A percentile compares a stretch with the other conserved stretches of the same genome.
Conservation (phyloP, 2,113 vertebrate species). For the Siniperca chuatsi region DNA sequence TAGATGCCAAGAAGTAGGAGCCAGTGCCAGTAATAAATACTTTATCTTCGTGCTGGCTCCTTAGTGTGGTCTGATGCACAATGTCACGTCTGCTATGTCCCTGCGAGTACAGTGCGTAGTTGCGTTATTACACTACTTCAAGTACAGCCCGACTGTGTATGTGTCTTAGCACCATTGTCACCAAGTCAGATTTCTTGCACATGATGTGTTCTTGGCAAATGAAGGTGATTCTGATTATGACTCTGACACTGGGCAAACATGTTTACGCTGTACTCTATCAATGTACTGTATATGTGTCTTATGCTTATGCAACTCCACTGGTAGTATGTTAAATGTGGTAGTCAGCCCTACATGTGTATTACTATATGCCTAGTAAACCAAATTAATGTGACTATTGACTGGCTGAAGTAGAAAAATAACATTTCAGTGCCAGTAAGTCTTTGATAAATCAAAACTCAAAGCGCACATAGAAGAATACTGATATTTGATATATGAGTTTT, state of each 20-base stretch:
- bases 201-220: constrained; percentile 52
- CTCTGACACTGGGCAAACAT: constrained; percentile 40
- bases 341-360: too few relatives aligned
- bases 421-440: not conserved
- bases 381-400: not conserved
- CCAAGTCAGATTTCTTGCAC: constrained; percentile 46
- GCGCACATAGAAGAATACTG: not conserved
- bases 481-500: too few relatives aligned
- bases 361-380: not conserved
- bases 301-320: constrained; percentile 7
- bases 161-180: constrained; percentile 61
- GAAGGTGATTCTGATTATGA: constrained; percentile 55
- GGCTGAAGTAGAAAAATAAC: not conserved
- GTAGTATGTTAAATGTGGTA: not conserved
- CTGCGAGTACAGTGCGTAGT: constrained; percentile 49
- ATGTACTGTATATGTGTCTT: constrained; percentile 1
- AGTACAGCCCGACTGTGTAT: constrained; percentile 51
- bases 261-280: constrained; percentile 16
- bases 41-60: constrained; percentile 59
- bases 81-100: constrained; percentile 57
- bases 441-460: not conserved
- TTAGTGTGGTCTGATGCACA: constrained; percentile 49
- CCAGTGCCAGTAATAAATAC: constrained; percentile 71
- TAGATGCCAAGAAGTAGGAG: constrained; percentile 57
- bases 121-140: constrained; percentile 48